Base-by-base conservation (phyloP, 2,113 vertebrate species). In the Strix uralensis region DNA sequence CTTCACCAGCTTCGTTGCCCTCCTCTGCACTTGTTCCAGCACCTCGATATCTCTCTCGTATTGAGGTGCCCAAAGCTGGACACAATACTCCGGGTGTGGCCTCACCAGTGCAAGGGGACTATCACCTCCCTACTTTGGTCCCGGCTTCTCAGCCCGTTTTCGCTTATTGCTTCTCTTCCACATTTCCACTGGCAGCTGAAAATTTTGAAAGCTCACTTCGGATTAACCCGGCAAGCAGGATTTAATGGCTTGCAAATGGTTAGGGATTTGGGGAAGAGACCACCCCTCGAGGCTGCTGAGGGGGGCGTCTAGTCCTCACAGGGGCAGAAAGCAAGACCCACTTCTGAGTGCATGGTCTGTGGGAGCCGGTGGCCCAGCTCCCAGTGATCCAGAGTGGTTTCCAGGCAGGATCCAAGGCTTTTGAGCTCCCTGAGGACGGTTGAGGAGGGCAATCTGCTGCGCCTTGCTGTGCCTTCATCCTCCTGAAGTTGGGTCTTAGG, bases 331-430 rank as follows among this genome's bases (percentile, higher is more conserved):
- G 14, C 26, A 21, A 54, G 74, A 71, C 10, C 25, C 30, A 8
- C 18, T 29, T 44, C 18, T 6, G 40, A 22, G 49, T 9, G 9
- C 38, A 29, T 1, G 3, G 71, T 15, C 61, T 42, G 61, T 19
- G n/a, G 61, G 40, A 85, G 59, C 32, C 1, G 0, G 17, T 32
- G 34, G 26, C 38, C 38, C 58, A 54, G 58, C 51, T 55, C 17
- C 40, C 3, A 0, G 7, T 26, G 49, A 9, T 40, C 32, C 3
- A 2, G 46, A 61, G 46, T 1, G 2, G 36, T 52, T 38, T 62
- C 55, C 65, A 54, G 36, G 46, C 57, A 26, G 55, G 55, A 59
- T 62, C 49, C 47, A 54, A 70, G 34, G 15, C 32, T 69, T 44
- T 18, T 10, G 32, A 8, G 32, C 26, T 63, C 47, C 38, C 38